Evolutionary conservation across 2,113 vertebrate species (phyloP), one percentile per base, ranked within the genome.

Genomic region (Silurus meridionalis): DNA sequence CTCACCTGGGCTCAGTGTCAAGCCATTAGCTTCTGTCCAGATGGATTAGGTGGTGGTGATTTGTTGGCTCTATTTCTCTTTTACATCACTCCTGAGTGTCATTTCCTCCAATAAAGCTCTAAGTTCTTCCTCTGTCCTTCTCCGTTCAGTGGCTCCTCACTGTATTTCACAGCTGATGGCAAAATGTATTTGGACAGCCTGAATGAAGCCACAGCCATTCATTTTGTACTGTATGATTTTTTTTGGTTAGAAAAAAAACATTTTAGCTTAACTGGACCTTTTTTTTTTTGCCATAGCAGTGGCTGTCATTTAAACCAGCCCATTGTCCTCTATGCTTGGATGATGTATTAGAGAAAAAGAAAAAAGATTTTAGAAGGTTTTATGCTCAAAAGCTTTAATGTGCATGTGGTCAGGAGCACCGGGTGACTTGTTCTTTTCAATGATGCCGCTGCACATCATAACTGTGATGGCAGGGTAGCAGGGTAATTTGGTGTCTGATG

Each of bases 361-460:
- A 86, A 83, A 83, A 37, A 58, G 25, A 46, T n/a, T 78, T 25
- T 15, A 23, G 60, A 28, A 74, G 48, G 71, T 64, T 53, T 19
- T 37, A 67, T 57, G 25, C 17, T 82, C 46, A 57, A 46, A 37
- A 64, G 66, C 67, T 61, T 55, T 64, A 74, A 55, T 71, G 63
- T 69, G 64, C 82, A 74, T 82, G 57, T 88, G 60, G 71, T 82
- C 57, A 61, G 67, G 67, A 52, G 28, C 61, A 80, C 28, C 21
- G 53, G 52, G 50, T 55, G 37, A 85, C 50, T 66, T 64, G 67
- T 86, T 60, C 85, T 63, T 82, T 87, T 87, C 88, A 82, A 88
- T 91, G 21, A 82, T 80, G 91, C 86, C 88, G 88, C 89, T 91
- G 91, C 92, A 92, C 88, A 94, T 95, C 94, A 94, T 93, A 94